phyloP scores from a whole-genome alignment of 2,888 invertebrate genomes.

The Philonicus albiceps region DNA sequence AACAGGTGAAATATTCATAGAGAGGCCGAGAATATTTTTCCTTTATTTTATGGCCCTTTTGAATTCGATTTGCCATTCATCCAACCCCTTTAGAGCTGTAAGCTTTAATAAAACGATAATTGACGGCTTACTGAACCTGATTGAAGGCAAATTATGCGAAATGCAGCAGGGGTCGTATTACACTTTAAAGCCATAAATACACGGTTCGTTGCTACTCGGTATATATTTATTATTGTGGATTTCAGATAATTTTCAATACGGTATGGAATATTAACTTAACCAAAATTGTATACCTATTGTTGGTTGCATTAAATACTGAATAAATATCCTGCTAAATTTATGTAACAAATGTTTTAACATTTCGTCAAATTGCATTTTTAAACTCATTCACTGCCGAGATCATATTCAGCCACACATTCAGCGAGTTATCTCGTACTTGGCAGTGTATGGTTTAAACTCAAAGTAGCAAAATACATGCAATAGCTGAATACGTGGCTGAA shows the following conservation, averaged over 20 bases:
- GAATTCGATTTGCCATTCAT: not conserved
- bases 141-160: not conserved
- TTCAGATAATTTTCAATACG: not conserved
- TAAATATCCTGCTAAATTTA: not conserved
- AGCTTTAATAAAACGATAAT: not conserved
- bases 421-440: no score
- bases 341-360: no score
- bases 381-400: no score
- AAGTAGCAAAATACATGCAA: no score
- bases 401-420: no score
- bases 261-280: not conserved
- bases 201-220: not conserved
- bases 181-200: not conserved
- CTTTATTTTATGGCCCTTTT: not conserved
- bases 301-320: not conserved
- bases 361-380: no score
- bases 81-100: not conserved
- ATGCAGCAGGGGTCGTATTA: not conserved
- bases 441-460: no score
- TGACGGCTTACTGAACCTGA: not conserved
- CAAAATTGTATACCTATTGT: no score
- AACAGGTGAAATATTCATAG: slow-evolving; percentile 1
- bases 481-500: no score
- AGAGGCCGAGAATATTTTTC: not conserved
- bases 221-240: not conserved